phyloP scores from a whole-genome alignment of 1,140 invertebrate genomes.

The Lepidurus apus region DNA sequence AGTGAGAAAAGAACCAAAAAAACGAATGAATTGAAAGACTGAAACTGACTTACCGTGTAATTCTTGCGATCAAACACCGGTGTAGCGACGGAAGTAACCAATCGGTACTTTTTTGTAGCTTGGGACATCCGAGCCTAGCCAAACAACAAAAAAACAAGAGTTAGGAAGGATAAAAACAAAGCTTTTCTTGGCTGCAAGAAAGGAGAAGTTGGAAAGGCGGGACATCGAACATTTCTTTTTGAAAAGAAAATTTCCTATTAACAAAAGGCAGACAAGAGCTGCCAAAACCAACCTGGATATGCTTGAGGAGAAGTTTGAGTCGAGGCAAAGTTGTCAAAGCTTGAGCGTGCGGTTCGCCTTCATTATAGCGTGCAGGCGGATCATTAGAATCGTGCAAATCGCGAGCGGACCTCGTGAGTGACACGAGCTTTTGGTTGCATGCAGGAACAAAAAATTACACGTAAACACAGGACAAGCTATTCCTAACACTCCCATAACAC shows the following conservation, averaged over 20 bases:
- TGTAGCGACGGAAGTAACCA: constrained; percentile 84
- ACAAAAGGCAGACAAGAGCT: background rate
- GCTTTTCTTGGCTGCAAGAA: background rate
- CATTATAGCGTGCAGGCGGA: constrained; percentile 28
- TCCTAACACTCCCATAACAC: too few relatives aligned
- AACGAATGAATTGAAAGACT: background rate
- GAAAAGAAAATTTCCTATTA: background rate
- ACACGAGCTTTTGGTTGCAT: background rate
- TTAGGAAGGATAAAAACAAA: background rate
- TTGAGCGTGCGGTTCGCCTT: constrained; percentile 28
- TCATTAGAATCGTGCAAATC: background rate
- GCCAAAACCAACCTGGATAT: constrained; percentile 30
- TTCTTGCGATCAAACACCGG: constrained; percentile 89
- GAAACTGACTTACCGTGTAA: constrained; percentile 62
- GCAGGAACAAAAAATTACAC: background rate
- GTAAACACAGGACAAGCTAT: background rate
- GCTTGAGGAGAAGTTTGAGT: constrained; percentile 14
- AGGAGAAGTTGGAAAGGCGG: background rate
- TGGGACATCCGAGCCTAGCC: constrained; percentile 34
- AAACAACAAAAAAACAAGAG: constrained; percentile 5
- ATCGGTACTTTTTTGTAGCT: constrained; percentile 46
- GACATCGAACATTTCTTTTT: background rate
- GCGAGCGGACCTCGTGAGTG: background rate
- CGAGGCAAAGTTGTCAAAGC: constrained; percentile 25
- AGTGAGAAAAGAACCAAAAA: background rate